A percentile compares a stretch with the other conserved stretches of the same genome.
These are phyloP conservation scores for Wiebesia pumilae DNA, from an alignment of 1,140 invertebrate species.

Conservation along the genomic window DNA sequence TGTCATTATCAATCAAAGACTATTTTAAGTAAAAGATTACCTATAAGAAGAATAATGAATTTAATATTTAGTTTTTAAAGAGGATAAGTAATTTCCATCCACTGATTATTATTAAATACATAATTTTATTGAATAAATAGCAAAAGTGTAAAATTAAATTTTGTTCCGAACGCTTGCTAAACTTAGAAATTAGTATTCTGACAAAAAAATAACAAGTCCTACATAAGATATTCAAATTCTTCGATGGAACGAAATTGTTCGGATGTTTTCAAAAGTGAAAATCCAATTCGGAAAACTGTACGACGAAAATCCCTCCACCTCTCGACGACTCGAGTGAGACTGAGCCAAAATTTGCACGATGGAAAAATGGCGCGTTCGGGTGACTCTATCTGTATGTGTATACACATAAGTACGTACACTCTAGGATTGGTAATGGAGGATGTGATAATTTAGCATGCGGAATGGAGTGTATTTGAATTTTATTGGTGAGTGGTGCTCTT, in stretches of 20 bases:
- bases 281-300: conserved; percentile 30
- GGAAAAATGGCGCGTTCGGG: conserved; percentile 31
- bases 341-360: background rate
- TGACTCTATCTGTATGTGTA: conserved; percentile 18
- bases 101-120: too few relatives aligned
- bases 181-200: background rate
- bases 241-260: background rate
- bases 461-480: conserved; percentile 76
- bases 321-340: background rate
- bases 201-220: background rate
- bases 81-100: too few relatives aligned
- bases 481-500: conserved; percentile 70
- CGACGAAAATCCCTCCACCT: conserved; percentile 34
- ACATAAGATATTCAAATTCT: background rate
- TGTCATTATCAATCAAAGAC: too few relatives aligned
- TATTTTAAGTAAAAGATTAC: too few relatives aligned
- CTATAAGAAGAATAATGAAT: too few relatives aligned
- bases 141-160: background rate
- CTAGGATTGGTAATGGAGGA: conserved; percentile 72
- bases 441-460: conserved; percentile 76
- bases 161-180: background rate
- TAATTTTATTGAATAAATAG: too few relatives aligned
- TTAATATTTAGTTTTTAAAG: too few relatives aligned
- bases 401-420: background rate
- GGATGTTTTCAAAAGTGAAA: conserved; percentile 10